These are phyloP conservation scores for Colossoma macropomum DNA, from an alignment of 2,113 vertebrate species.

Conservation along the genomic window DNA sequence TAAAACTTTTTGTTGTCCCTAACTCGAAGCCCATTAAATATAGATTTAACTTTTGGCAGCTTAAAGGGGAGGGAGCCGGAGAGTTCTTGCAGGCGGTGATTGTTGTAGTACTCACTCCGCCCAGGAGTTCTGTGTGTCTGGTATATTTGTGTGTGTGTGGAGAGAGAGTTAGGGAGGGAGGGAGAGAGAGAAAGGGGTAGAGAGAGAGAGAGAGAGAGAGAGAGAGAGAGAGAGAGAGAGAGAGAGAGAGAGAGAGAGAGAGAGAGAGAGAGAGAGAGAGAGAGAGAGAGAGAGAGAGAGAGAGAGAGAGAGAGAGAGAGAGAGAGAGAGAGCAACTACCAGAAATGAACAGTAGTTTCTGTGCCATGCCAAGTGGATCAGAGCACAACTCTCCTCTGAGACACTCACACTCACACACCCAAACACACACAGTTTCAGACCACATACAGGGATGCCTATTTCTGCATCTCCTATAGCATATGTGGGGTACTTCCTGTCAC, in stretches of 20 bases:
- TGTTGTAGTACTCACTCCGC: constrained; percentile 22
- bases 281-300: constrained; percentile 16
- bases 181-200: background rate
- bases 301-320: no score
- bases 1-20: constrained; percentile 52
- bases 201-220: no score
- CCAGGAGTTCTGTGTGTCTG: constrained; percentile 34
- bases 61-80: constrained; percentile 40
- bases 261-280: constrained; percentile 14
- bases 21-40: constrained; percentile 65
- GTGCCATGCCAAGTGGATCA: constrained; percentile 42
- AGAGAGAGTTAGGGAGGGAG: background rate
- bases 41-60: constrained; percentile 60
- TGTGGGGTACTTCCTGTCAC: constrained; percentile 49
- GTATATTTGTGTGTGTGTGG: constrained; percentile 27
- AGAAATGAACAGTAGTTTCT: constrained; percentile 21
- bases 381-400: constrained; percentile 26
- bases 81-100: constrained; percentile 34
- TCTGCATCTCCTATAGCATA: constrained; percentile 35
- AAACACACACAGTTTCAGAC: constrained; percentile 38
- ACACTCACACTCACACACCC: constrained; percentile 18
- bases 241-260: background rate
- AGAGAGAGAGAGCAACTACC: constrained; percentile 8
- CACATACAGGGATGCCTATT: constrained; percentile 50
- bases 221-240: no score